Percentiles rank a stretch among this genome's conserved stretches.
phyloP scores from a whole-genome alignment of 2,797 vertebrate species.

The Knipowitschia caucasica region DNA sequence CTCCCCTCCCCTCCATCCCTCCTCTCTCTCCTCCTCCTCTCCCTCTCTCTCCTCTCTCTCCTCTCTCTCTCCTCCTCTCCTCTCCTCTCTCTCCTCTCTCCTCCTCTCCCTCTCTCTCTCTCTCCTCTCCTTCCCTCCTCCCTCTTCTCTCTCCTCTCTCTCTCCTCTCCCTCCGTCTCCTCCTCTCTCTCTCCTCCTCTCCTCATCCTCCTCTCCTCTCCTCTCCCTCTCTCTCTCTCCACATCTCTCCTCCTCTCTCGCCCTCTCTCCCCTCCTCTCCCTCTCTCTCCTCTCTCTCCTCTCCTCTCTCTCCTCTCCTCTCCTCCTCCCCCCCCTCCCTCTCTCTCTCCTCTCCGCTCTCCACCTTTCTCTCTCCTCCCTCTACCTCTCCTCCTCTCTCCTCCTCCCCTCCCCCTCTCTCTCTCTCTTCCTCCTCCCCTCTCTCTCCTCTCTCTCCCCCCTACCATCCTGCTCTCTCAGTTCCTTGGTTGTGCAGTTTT shows the following conservation, averaged over 20 bases:
- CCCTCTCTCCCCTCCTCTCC: slow-evolving; percentile 30
- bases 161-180: neutral
- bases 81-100: neutral
- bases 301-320: too few relatives aligned
- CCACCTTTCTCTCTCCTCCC: too few relatives aligned
- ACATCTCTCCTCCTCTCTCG: too few relatives aligned
- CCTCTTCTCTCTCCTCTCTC: neutral
- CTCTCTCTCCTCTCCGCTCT: too few relatives aligned
- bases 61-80: neutral
- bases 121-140: neutral
- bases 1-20: neutral
- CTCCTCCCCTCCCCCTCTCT: too few relatives aligned
- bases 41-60: neutral
- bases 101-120: slow-evolving; percentile 1
- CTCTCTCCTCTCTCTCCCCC: too few relatives aligned
- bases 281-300: slow-evolving; percentile 34
- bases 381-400: too few relatives aligned
- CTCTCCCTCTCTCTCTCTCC: too few relatives aligned
- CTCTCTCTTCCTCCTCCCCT: too few relatives aligned
- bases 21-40: neutral
- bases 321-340: too few relatives aligned
- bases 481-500: too few relatives aligned
- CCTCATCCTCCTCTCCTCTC: neutral
- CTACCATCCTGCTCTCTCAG: too few relatives aligned
- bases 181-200: neutral